Evolutionary conservation across 2,888 invertebrate genomes (phyloP).

Genomic region (Drosophila subquinaria): DNA sequence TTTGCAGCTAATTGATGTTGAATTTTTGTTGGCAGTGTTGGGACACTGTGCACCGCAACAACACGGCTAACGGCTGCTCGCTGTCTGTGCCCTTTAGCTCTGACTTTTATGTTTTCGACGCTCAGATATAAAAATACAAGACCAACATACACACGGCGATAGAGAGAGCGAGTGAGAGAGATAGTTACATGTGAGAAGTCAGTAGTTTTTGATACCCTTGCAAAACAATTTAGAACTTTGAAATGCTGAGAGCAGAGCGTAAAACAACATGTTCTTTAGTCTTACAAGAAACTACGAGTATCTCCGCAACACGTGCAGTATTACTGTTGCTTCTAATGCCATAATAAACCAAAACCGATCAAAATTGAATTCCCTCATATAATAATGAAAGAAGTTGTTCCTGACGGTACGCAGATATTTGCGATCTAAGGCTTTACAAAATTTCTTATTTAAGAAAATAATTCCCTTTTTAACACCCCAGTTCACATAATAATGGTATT

Average conservation of each 20-base stretch:
- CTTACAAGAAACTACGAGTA: neutral
- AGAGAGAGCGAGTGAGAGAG: neutral
- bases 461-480: too few species aligned
- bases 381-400: neutral
- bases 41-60: constrained; percentile 61
- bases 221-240: constrained; percentile 22
- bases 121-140: constrained; percentile 67
- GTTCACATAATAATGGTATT: too few species aligned
- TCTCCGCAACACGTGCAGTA: neutral
- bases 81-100: constrained; percentile 75
- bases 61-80: constrained; percentile 63
- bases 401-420: neutral
- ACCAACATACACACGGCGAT: constrained; percentile 43
- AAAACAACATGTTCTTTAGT: constrained; percentile 10
- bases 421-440: neutral
- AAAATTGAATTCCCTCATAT: neutral
- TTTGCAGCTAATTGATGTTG: constrained; percentile 50
- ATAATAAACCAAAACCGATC: neutral
- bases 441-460: neutral
- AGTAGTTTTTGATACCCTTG: constrained; percentile 52
- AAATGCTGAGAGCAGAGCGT: constrained; percentile 23
- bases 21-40: constrained; percentile 34
- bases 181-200: constrained; percentile 28
- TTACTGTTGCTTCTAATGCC: neutral
- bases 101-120: constrained; percentile 78